Percentiles rank a stretch among this genome's conserved stretches.
Evolutionary conservation across 2,797 vertebrate genomes (phyloP).

Genomic region (Pelodytes ibericus): DNA sequence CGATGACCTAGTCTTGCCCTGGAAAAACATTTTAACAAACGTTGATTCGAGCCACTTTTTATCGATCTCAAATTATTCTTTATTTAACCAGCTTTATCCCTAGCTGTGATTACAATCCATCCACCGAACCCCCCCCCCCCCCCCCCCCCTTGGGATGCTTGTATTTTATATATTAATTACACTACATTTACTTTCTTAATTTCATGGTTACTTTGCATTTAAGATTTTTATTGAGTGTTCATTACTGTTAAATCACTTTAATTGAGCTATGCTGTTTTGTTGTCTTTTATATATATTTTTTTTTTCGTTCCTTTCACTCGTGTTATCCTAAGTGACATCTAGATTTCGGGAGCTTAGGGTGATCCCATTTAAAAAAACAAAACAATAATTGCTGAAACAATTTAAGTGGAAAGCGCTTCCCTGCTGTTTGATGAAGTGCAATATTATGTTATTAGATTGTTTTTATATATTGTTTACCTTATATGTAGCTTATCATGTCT

Average conservation of each 20-base stretch:
- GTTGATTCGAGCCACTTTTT: no score
- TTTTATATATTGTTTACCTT: no score
- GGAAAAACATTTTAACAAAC: no score
- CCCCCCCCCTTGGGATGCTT: conserved; percentile 37
- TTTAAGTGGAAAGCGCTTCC: no score
- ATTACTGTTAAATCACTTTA: conserved; percentile 44
- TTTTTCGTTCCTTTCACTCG: conserved; percentile 23
- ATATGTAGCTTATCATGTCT: no score
- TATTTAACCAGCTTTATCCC: no score
- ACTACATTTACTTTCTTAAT: conserved; percentile 63
- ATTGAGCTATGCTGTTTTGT: no score
- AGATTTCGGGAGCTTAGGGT: background rate
- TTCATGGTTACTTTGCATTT: conserved; percentile 65
- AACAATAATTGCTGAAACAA: no score
- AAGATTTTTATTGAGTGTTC: conserved; percentile 40
- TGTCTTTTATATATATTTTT: background rate
- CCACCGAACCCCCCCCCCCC: background rate
- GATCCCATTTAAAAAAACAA: background rate
- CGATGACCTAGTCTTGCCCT: background rate
- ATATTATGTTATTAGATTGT: no score
- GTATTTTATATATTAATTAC: conserved; percentile 64
- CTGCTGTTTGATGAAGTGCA: no score
- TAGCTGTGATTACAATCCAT: background rate
- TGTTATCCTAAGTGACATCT: background rate
- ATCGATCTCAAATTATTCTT: no score